phyloP scores from a whole-genome alignment of 1,140 invertebrate genomes.

The Eumeta japonica region DNA sequence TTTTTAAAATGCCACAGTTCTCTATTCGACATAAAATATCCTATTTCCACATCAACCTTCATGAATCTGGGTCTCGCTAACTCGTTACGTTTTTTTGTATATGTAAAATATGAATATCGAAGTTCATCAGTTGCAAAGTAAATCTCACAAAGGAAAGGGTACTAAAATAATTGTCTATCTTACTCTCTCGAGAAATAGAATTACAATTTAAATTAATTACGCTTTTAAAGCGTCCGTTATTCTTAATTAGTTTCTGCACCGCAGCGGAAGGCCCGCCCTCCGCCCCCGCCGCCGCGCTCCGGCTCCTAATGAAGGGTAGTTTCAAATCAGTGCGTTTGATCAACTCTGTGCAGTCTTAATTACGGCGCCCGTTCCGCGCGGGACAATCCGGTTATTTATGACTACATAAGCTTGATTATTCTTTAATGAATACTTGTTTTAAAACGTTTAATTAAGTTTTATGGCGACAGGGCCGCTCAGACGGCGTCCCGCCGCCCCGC shows the following conservation, averaged over 20 bases:
- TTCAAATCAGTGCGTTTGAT: constrained; percentile 59
- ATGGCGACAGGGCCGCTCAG: constrained; percentile 56
- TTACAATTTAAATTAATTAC: constrained; percentile 60
- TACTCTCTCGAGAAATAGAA: constrained; percentile 56
- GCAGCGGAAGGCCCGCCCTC: constrained; percentile 50
- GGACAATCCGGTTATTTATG: constrained; percentile 59
- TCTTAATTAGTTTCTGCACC: constrained; percentile 59
- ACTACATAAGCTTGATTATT: constrained; percentile 61
- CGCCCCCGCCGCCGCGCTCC: constrained; percentile 41
- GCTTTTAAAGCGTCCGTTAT: constrained; percentile 59
- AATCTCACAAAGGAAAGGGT: constrained; percentile 54
- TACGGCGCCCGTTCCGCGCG: constrained; percentile 54
- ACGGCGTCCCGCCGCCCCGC: constrained; percentile 50
- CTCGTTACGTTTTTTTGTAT: no score
- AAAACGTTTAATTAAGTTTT: constrained; percentile 62
- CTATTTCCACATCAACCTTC: no score
- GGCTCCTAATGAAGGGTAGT: constrained; percentile 57
- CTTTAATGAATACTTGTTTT: constrained; percentile 62
- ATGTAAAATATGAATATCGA: no score
- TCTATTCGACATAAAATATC: no score
- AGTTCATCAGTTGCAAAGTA: constrained; percentile 47
- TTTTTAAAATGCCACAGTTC: no score
- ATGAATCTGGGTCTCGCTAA: no score
- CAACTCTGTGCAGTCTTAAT: constrained; percentile 59
- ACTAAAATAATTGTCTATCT: constrained; percentile 57